A percentile compares a stretch with the other conserved stretches of the same genome.
Evolutionary conservation across 2,797 vertebrate genomes (phyloP).

Genomic region (Vultur gryphus): DNA sequence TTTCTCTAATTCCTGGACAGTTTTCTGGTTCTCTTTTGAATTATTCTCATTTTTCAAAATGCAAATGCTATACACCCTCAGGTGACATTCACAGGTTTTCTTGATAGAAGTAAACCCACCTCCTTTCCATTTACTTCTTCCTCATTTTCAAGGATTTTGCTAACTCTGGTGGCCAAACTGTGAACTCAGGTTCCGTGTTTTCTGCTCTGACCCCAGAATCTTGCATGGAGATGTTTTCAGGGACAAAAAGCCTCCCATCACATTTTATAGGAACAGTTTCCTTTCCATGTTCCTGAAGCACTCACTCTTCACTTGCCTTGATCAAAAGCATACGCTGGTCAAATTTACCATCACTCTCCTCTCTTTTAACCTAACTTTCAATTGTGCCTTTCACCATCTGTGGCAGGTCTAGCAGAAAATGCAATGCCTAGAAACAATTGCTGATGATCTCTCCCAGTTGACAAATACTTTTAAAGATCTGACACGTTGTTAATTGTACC

Average conservation of each 20-base stretch:
- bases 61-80: neutral
- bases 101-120: neutral
- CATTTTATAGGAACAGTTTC: neutral
- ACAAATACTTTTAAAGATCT: neutral
- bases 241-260: neutral
- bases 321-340: neutral
- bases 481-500: neutral
- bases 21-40: neutral
- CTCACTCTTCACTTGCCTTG: neutral
- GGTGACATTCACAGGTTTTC: neutral
- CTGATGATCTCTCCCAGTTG: neutral
- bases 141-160: neutral
- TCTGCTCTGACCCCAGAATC: neutral
- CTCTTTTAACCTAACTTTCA: neutral
- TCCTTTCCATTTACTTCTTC: neutral
- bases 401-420: neutral
- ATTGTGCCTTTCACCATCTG: neutral
- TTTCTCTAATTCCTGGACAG: neutral
- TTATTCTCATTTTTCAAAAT: neutral
- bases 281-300: neutral
- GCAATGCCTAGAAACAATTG: neutral
- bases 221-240: neutral
- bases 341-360: neutral
- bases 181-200: neutral
- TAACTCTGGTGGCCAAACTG: neutral